Conservation (phyloP, 2,888 invertebrate species). For the Ophion costatus region DNA sequence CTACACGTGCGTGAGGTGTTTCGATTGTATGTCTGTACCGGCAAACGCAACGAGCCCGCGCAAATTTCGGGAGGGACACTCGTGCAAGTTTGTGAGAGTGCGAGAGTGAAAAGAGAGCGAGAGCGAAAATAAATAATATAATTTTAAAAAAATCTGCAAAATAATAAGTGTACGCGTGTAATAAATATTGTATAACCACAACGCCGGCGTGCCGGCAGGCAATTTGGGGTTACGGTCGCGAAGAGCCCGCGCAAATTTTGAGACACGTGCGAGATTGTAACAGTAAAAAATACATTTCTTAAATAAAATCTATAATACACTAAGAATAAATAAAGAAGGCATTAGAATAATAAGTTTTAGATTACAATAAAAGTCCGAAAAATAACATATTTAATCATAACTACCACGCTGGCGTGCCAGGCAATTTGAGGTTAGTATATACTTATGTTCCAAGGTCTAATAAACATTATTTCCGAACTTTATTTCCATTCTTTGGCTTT, state of each 20-base stretch:
- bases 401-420: constrained; percentile 11
- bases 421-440: constrained; percentile 2
- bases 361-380: background rate
- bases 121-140: background rate
- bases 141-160: too few species aligned
- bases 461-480: background rate
- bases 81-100: too few species aligned
- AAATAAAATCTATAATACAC: constrained; percentile 3
- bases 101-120: too few species aligned
- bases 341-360: background rate
- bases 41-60: too few species aligned
- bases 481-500: too few species aligned
- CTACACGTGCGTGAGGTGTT: too few species aligned
- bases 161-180: too few species aligned
- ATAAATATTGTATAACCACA: too few species aligned
- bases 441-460: background rate
- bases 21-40: too few species aligned
- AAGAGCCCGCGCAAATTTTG: background rate
- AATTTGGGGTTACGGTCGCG: too few species aligned
- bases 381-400: constrained; percentile 4
- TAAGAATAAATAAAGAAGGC: background rate
- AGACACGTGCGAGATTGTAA: background rate
- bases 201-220: too few species aligned
- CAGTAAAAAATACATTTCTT: background rate
- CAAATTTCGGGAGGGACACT: too few species aligned